phyloP scores from a whole-genome alignment of 2,797 vertebrate genomes.

The Fringilla coelebs region DNA sequence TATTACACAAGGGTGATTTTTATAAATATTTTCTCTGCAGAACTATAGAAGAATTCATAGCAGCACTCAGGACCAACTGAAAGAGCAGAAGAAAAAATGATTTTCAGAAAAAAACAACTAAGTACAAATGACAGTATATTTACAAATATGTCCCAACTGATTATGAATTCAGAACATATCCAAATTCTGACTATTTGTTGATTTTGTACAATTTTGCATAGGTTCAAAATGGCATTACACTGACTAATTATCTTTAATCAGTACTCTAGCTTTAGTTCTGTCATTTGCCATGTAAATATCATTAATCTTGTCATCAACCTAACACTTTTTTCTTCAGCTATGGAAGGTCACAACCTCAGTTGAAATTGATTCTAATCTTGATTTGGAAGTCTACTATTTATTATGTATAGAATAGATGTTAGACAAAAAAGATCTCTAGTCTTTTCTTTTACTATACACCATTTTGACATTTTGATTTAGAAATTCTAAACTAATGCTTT shows the following conservation, averaged over 20 bases:
- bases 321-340: conserved; percentile 19
- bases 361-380: conserved; percentile 10
- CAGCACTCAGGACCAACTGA: not conserved
- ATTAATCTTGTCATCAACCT: conserved; percentile 57
- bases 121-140: not conserved
- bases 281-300: conserved; percentile 63
- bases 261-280: conserved; percentile 48
- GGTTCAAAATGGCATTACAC: conserved; percentile 47
- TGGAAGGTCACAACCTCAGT: conserved; percentile 28
- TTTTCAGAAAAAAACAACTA: not conserved
- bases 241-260: conserved; percentile 62
- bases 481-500: not conserved
- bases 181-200: conserved; percentile 47
- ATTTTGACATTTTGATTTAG: not conserved
- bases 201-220: conserved; percentile 37
- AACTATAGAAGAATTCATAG: not conserved
- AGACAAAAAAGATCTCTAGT: not conserved
- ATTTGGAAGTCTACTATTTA: conserved; percentile 21
- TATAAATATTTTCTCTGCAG: not conserved
- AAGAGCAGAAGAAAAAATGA: not conserved
- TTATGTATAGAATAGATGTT: not conserved
- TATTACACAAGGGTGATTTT: not conserved
- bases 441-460: not conserved
- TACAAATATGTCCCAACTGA: not conserved
- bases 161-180: conserved; percentile 25